phyloP scores from a whole-genome alignment of 2,797 vertebrate genomes.

The Pseudochaenichthys georgianus region DNA sequence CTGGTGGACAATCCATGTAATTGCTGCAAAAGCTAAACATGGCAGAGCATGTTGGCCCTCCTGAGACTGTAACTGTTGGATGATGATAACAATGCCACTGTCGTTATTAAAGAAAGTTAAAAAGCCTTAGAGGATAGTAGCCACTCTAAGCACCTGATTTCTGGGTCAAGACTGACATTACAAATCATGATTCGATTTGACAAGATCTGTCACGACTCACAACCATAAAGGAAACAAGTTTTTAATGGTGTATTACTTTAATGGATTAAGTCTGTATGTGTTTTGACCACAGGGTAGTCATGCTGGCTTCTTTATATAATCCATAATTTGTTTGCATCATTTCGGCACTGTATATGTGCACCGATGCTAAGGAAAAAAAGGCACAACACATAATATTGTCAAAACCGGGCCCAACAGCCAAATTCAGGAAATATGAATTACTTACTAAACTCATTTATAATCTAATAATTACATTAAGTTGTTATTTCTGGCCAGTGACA shows the following conservation, averaged over 20 bases:
- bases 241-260: neutral
- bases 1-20: slow-evolving; percentile 10
- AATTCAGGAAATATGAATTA: neutral
- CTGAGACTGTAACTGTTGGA: neutral
- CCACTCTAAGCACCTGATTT: neutral
- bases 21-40: slow-evolving; percentile 1
- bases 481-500: neutral
- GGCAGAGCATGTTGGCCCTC: neutral
- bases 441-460: neutral
- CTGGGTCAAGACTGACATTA: neutral
- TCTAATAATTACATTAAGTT: neutral
- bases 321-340: neutral
- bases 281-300: neutral
- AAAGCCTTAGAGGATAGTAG: too few species aligned
- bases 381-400: neutral
- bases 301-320: neutral
- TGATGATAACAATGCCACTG: neutral
- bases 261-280: neutral
- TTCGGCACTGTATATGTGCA: neutral
- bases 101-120: too few species aligned
- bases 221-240: too few species aligned
- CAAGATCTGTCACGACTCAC: neutral
- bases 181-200: neutral
- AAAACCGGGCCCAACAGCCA: neutral
- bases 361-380: too few species aligned